Percentiles rank a stretch among this genome's conserved stretches.
These are phyloP conservation scores for Ophion ellenae DNA, from an alignment of 2,888 invertebrate genomes.

Conservation along the genomic window DNA sequence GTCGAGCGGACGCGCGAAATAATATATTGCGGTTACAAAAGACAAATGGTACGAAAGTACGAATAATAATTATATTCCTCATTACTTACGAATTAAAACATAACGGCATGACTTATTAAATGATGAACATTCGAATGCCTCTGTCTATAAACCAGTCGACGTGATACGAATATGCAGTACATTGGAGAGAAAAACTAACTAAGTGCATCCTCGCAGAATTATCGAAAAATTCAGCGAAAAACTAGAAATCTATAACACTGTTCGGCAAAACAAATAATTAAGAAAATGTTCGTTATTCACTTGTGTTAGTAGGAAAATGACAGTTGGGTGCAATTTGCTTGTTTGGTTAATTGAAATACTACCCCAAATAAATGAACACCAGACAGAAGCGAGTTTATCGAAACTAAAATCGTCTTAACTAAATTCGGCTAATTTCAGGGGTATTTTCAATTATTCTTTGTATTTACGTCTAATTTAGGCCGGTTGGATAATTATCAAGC, in stretches of 20 bases:
- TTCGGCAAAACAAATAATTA: too few relatives aligned
- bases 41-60: too few relatives aligned
- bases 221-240: slow-evolving; percentile 7
- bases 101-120: neutral
- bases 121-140: neutral
- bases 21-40: too few relatives aligned
- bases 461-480: neutral
- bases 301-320: too few relatives aligned
- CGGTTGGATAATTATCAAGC: slow-evolving; percentile 23
- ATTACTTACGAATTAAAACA: too few relatives aligned
- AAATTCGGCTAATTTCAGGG: neutral
- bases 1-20: neutral
- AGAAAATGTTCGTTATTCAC: too few relatives aligned
- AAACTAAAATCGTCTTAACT: neutral
- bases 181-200: neutral
- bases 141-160: neutral
- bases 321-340: too few relatives aligned
- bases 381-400: too few relatives aligned
- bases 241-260: neutral
- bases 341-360: too few relatives aligned
- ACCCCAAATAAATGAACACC: too few relatives aligned
- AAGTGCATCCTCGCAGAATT: too few relatives aligned
- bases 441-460: neutral
- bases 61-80: too few relatives aligned
- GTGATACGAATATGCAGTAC: neutral